phyloP scores from a whole-genome alignment of 2,797 vertebrate genomes.

The Bucorvus abyssinicus region DNA sequence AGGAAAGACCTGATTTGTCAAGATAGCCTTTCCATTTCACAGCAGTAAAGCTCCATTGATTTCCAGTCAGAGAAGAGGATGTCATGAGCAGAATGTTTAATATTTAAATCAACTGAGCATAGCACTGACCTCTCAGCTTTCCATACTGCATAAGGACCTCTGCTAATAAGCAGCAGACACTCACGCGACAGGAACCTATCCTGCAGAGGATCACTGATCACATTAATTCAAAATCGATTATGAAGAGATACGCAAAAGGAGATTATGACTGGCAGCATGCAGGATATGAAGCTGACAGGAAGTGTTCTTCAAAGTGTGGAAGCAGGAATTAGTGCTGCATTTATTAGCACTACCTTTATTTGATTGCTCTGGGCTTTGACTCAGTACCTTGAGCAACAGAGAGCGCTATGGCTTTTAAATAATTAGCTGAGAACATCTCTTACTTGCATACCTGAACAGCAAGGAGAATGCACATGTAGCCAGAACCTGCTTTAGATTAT shows the following conservation, averaged over 20 bases:
- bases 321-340: neutral
- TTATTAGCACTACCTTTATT: neutral
- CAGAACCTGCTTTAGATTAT: neutral
- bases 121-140: slow-evolving; percentile 15
- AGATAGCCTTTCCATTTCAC: neutral
- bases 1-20: neutral
- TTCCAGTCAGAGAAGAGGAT: slow-evolving; percentile 27
- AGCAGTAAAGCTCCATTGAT: slow-evolving; percentile 55
- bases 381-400: neutral
- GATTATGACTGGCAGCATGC: neutral
- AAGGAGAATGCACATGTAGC: neutral
- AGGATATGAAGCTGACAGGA: neutral
- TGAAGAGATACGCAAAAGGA: neutral
- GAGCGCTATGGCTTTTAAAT: neutral
- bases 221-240: neutral
- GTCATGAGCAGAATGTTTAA: neutral
- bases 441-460: neutral
- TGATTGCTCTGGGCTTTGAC: neutral
- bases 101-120: slow-evolving; percentile 51
- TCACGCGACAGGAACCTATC: neutral
- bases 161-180: neutral
- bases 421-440: slow-evolving; percentile 9
- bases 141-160: neutral
- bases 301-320: neutral
- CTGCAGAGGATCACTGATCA: neutral